Evolutionary conservation across 2,888 invertebrate genomes (phyloP).

Genomic region (Neelides folsomi): DNA sequence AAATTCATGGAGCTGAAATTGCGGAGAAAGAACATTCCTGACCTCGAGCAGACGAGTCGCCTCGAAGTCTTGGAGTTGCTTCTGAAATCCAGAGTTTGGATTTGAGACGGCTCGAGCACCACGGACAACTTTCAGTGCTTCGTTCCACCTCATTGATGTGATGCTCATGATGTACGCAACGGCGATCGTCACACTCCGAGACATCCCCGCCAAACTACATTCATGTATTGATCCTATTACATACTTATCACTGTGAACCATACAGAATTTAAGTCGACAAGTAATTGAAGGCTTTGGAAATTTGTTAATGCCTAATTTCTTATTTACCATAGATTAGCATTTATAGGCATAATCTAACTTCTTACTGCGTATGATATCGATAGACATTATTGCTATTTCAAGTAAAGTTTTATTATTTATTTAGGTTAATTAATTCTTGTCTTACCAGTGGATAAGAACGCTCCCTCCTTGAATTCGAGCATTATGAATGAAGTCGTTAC

Average conservation of each 20-base stretch:
- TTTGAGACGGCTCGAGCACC: slow-evolving; percentile 85
- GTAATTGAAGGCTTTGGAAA: no score
- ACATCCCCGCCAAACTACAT: slow-evolving; percentile 81
- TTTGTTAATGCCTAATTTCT: no score
- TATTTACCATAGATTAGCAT: no score
- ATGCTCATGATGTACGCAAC: slow-evolving; percentile 95
- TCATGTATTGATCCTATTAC: no score
- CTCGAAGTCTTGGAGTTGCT: slow-evolving; percentile 84
- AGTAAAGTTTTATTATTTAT: no score
- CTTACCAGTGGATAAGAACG: slow-evolving; percentile 86
- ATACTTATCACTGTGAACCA: no score
- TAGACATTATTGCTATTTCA: no score
- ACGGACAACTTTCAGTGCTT: slow-evolving; percentile 80
- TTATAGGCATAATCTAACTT: no score
- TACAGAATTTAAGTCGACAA: not conserved
- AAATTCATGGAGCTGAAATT: not conserved
- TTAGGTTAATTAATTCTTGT: no score
- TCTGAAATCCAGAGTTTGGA: slow-evolving; percentile 90
- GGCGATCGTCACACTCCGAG: slow-evolving; percentile 86
- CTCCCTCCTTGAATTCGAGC: slow-evolving; percentile 78
- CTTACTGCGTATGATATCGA: no score
- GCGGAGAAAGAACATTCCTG: slow-evolving; percentile 24
- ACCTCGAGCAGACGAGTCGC: slow-evolving; percentile 63
- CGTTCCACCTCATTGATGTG: slow-evolving; percentile 77
- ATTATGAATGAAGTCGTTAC: slow-evolving; percentile 92